Base-by-base conservation (phyloP, 2,113 vertebrate species). In the Phalacrocorax aristotelis region DNA sequence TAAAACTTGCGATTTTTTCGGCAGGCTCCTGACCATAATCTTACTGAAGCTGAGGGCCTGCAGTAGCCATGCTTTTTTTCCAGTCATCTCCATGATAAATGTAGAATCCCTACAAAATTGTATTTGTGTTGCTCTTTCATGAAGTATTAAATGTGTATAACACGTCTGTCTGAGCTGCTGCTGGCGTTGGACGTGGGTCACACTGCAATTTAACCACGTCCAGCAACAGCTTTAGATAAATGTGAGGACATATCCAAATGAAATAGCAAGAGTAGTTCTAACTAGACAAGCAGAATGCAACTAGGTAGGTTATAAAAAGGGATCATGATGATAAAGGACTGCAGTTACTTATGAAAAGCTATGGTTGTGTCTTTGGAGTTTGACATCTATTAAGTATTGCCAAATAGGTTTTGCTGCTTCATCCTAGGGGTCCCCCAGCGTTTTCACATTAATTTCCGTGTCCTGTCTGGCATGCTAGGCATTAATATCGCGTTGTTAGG, bases 131-230 rank as follows among this genome's bases (percentile, higher is more conserved):
- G 23, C 51, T 75, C 32, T 38, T 65, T 60, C 2, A 11, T 38
- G 16, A 5, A 55, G 13, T 15, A 32, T 15, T 52, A 34, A 22
- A 58, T 13, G 30, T 26, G 9, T 38, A 1, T 6, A 38, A 42
- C 0, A 4, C 20, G 8, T 15, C 29, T 46, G 40, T 13, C 34
- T 52, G 46, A 66, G 66, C 40, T 62, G 32, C 54, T 69, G 62
- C 58, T 77, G 64, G 44, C 3, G 1, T 40, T 58, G 20, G 25
- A 7, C 1, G 2, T n/a, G 38, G 76, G 29, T 79, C 72, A 15
- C 9, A 0, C 16, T 32, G 46, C 61, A 19, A 5, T 15, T 44
- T 34, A 64, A 40, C 36, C 4, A 5, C 0, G 6, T 44, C 13
- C 25, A 70, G 34, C 64, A 52, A 23, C 25, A 57, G 61, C 18